These are phyloP conservation scores for Acrocephalus kingi DNA, from an alignment of 2,113 vertebrate genomes.

Conservation along the genomic window DNA sequence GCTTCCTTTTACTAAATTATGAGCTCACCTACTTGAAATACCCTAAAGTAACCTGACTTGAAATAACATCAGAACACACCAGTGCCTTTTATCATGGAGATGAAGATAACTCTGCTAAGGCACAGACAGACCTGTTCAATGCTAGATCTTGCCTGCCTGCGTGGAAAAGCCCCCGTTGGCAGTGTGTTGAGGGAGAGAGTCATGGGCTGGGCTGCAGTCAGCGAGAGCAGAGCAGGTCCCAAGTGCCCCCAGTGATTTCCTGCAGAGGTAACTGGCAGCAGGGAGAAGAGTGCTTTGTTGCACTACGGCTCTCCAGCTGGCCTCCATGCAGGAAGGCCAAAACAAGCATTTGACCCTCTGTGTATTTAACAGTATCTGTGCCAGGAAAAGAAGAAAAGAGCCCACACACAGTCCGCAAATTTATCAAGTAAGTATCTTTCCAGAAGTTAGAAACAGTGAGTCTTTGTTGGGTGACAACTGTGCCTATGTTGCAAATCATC, in stretches of 20 bases:
- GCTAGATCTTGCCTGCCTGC: not conserved
- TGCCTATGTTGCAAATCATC: not conserved
- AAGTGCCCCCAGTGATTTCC: not conserved
- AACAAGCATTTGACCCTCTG: constrained; percentile 16
- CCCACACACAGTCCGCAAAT: not conserved
- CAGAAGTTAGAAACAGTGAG: not conserved
- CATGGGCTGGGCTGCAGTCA: not conserved
- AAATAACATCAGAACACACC: not conserved
- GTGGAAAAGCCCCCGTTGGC: not conserved
- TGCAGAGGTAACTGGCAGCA: not conserved
- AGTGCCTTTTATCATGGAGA: not conserved
- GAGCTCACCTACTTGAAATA: not conserved
- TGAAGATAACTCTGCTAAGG: not conserved
- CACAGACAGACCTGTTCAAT: not conserved
- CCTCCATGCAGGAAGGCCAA: not conserved
- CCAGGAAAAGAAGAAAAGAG: constrained; percentile 7
- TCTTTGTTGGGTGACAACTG: not conserved
- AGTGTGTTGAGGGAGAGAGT: not conserved
- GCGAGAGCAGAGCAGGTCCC: not conserved
- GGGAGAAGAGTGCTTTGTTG: not conserved
- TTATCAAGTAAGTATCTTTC: constrained; percentile 1
- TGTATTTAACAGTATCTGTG: constrained; percentile 22
- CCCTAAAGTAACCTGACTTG: not conserved
- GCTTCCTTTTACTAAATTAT: not conserved
- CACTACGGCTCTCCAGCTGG: not conserved